Conservation (phyloP, 2,797 vertebrate genomes). For the Microctenopoma lineatum region DNA sequence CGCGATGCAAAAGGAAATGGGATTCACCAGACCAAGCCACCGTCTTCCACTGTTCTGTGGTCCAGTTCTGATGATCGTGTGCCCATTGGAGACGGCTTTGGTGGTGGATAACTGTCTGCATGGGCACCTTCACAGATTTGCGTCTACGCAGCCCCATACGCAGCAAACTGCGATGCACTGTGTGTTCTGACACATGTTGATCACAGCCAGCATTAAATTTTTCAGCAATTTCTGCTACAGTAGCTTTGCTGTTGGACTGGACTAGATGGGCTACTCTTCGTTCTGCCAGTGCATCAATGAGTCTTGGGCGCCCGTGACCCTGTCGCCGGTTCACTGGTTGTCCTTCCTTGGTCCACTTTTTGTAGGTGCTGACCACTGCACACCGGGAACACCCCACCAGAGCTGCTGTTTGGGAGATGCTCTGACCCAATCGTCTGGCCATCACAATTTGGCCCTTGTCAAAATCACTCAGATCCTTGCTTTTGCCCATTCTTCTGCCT, state of each 20-base stretch:
- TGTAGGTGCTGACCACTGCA: not conserved
- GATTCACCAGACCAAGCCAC: not conserved
- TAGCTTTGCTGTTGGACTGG: not conserved
- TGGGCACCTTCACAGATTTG: not conserved
- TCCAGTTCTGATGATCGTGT: not conserved
- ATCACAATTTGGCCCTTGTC: not conserved
- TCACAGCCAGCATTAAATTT: not conserved
- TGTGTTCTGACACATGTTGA: not conserved
- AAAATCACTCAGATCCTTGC: not conserved
- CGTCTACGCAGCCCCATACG: not conserved
- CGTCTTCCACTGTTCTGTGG: not conserved
- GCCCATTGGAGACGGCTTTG: not conserved
- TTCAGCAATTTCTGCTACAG: slow-evolving; percentile 1
- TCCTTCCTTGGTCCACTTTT: not conserved
- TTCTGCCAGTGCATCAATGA: not conserved
- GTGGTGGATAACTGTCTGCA: not conserved
- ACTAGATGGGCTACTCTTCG: not conserved
- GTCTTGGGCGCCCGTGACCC: not conserved
- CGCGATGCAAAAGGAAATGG: not conserved
- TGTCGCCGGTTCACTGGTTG: not conserved
- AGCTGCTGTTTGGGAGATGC: not conserved
- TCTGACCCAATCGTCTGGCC: not conserved
- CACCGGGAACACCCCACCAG: not conserved
- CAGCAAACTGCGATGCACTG: not conserved
- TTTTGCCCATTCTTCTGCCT: not conserved